A percentile compares a stretch with the other conserved stretches of the same genome.
These are phyloP conservation scores for Leucopsar rothschildi DNA, from an alignment of 2,113 vertebrate genomes.

Conservation along the genomic window DNA sequence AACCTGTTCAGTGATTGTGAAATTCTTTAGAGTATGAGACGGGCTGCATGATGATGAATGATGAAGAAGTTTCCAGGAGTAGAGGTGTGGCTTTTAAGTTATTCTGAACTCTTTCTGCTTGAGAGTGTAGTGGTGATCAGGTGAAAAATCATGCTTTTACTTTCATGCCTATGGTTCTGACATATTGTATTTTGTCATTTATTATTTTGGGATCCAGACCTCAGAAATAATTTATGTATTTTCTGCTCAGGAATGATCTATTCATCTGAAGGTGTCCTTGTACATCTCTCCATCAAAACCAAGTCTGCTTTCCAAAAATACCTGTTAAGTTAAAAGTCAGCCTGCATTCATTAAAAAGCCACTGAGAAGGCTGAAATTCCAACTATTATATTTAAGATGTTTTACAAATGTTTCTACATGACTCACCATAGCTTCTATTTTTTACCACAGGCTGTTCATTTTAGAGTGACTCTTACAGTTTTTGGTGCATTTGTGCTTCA, in stretches of 20 bases:
- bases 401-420: slow-evolving; percentile 19
- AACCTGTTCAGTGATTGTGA: neutral
- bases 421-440: neutral
- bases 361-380: neutral
- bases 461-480: neutral
- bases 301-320: neutral
- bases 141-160: neutral
- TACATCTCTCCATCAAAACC: neutral
- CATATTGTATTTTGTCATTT: neutral
- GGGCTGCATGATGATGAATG: neutral
- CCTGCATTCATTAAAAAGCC: neutral
- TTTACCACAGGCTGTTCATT: neutral
- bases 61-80: neutral
- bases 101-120: neutral
- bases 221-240: neutral
- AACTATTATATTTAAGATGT: neutral
- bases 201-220: neutral
- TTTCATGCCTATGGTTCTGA: neutral
- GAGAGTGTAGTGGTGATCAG: neutral
- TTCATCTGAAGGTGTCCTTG: neutral
- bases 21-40: neutral
- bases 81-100: neutral
- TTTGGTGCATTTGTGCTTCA: neutral
- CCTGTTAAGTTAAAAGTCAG: neutral
- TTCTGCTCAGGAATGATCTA: neutral